phyloP scores from a whole-genome alignment of 2,888 invertebrate species.

The Heliconius erato region DNA sequence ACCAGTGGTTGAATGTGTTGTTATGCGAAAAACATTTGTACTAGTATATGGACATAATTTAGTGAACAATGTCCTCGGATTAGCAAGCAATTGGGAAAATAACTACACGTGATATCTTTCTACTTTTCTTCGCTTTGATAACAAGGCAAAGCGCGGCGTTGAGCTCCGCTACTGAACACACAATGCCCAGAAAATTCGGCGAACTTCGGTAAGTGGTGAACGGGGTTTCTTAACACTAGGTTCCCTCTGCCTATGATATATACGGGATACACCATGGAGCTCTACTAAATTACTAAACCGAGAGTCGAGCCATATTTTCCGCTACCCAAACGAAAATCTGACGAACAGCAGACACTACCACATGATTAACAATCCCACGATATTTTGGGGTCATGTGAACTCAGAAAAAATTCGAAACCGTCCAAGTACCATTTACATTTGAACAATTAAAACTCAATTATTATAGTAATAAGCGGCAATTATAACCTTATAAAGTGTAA shows the following conservation, averaged over 20 bases:
- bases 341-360: not conserved
- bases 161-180: not conserved
- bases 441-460: constrained; percentile 21
- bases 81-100: too few relatives aligned
- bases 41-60: too few relatives aligned
- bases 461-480: constrained; percentile 17
- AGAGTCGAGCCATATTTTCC: not conserved
- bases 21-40: too few relatives aligned
- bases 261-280: not conserved
- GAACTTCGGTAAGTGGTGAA: not conserved
- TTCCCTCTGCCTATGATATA: not conserved
- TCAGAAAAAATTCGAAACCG: constrained; percentile 4
- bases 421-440: constrained; percentile 10
- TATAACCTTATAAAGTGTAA: not conserved
- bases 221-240: not conserved
- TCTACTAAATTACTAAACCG: not conserved
- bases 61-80: too few relatives aligned
- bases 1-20: too few relatives aligned
- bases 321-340: not conserved
- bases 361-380: constrained; percentile 4
- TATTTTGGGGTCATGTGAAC: constrained; percentile 28
- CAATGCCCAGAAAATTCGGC: not conserved
- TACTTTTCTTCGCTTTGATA: not conserved
- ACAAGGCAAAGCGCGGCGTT: not conserved
- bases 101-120: too few relatives aligned